Evolutionary conservation across 2,797 vertebrate genomes (phyloP), one percentile per base, ranked within the genome.

Genomic region (Pangasius larnaudii): DNA sequence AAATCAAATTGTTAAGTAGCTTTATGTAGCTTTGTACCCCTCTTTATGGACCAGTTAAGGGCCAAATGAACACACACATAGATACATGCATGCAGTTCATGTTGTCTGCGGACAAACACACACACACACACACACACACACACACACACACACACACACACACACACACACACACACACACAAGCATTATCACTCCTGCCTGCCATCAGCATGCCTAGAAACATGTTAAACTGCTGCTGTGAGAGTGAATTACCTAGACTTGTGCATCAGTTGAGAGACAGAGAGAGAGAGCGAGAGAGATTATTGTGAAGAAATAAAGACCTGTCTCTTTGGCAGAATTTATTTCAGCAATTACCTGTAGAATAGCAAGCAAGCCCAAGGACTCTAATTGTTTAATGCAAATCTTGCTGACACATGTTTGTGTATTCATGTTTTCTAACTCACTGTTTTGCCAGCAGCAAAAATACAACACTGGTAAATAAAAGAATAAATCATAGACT

Each of bases 361-460:
- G 63, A 85, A 85, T 87, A 71, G 86, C 77, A 71, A 53, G 77
- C 30, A n/a, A 74, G 67, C 53, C 84, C n/a, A 58, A 84, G 65
- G 86, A 83, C 85, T 89, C 86, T 92, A 91, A 91, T 89, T 91
- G 88, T 84, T 14, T 63, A 89, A 91, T 89, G 82, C 85, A 89
- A 87, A 91, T 90, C 80, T 46, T 86, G 65, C 85, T 53, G 85
- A 85, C 78, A 85, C 36, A 42, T 74, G 69, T 86, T 11, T 63
- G 59, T 61, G 83, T 89, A 83, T 83, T 84, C 61, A n/a, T 91
- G 85, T 89, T 53, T 87, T 84, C 85, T 49, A 59, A 67, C 49
- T 22, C 75, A 49, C 30, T 86, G 74, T 89, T 85, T 85, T 90
- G 79, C 85, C 87, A 87, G 65, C 22, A 81, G 84, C 49, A 49